Evolutionary conservation across 2,888 invertebrate species (phyloP), one percentile per base, ranked within the genome.

Genomic region (Caenorhabditis sulstoni): DNA sequence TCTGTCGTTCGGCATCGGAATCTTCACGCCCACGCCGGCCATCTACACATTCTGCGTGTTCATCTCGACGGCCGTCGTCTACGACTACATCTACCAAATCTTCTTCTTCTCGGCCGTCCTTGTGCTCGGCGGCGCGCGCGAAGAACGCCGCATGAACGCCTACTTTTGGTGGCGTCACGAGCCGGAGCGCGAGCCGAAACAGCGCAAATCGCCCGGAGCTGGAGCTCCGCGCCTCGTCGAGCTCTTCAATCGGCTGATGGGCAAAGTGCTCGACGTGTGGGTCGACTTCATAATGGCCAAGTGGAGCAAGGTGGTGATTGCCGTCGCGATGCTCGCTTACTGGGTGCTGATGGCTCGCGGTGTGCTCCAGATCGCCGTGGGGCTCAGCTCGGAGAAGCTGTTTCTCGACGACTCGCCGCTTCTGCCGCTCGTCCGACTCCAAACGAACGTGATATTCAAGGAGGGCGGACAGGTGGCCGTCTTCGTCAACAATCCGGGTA

Each of bases 341-440:
- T 90, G 90, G 90, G 62, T 81, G 3, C 66, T 89, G 14, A 87
- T 89, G 79, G 80, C 82, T 23, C 80, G 87, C 29, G 90, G 90
- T 16, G 87, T 89, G 0, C 62, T 84, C 57, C 85, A 90, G 53
- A 88, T 90, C 45, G 79, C 85, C 64, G 88, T 90, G 41, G 90
- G 89, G 2, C 70, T 90, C 8, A 83, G 88, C 9, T 87, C 87
- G 7, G 90, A 90, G 79, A 90, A 90, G 70, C 84, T 90, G 2
- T 90, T 90, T 71, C 65, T 90, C 22, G 88, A 88, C 66, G 90
- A 90, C 66, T 90, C 90, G 9, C 89, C 90, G 9, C 80, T 90
- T n/a, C 81, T 88, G 18, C 85, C 86, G 44, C 82, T 90, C n/a
- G 87, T 90, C 41, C 58, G 85, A n/a, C 81, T 90, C n/a, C 89